phyloP scores from a whole-genome alignment of 2,888 invertebrate species.

The Octodonta nipae region DNA sequence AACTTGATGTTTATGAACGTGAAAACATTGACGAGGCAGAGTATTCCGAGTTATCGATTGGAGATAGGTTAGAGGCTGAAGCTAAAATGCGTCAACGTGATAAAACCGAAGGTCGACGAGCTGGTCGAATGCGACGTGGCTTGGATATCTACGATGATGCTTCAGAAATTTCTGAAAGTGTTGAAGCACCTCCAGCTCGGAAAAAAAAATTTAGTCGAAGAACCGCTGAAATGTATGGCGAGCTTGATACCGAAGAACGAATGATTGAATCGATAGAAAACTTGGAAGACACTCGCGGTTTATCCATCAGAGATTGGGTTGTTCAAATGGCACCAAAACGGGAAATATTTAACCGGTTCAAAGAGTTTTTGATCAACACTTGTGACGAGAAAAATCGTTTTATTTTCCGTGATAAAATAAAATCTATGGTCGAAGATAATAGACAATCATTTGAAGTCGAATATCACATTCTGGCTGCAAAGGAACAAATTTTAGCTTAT shows the following conservation, averaged over 20 bases:
- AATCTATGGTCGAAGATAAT: constrained; percentile 87
- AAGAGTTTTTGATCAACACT: constrained; percentile 83
- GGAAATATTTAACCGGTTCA: constrained; percentile 87
- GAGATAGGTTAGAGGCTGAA: constrained; percentile 83
- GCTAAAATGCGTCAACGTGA: constrained; percentile 75
- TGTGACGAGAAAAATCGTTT: constrained; percentile 76
- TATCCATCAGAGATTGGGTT: constrained; percentile 91
- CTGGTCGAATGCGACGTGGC: too few relatives aligned
- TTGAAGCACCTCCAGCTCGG: constrained; percentile 46
- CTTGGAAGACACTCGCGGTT: constrained; percentile 92
- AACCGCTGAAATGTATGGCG: constrained; percentile 61
- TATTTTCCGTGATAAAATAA: constrained; percentile 81
- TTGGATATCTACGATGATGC: too few relatives aligned
- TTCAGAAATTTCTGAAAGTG: too few relatives aligned
- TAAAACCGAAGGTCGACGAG: too few relatives aligned
- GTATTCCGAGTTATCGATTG: constrained; percentile 75
- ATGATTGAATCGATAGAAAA: constrained; percentile 95
- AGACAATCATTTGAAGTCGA: constrained; percentile 78
- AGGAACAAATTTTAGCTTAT: constrained; percentile 88
- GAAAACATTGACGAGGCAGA: constrained; percentile 74
- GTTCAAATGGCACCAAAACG: constrained; percentile 87
- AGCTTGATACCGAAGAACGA: constrained; percentile 55
- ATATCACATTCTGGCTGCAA: constrained; percentile 77
- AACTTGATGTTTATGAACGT: constrained; percentile 82
- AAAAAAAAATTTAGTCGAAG: constrained; percentile 77